These are phyloP conservation scores for Hemicordylus capensis DNA, from an alignment of 2,113 vertebrate species.

Conservation along the genomic window DNA sequence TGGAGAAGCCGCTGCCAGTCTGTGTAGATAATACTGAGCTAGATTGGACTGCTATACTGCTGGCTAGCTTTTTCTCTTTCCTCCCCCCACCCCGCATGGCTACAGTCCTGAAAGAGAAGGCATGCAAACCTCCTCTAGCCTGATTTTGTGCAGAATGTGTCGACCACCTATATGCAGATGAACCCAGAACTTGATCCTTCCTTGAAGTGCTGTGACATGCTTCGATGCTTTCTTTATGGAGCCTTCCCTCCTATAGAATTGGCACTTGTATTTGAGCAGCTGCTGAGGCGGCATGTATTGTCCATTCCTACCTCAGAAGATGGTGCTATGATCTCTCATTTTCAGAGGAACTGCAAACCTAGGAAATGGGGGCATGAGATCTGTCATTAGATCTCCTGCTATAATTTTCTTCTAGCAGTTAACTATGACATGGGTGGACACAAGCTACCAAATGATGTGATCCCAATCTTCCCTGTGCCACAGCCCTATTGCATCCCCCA, in stretches of 20 bases:
- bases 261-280: slow-evolving; percentile 40
- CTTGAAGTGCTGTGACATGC: slow-evolving; percentile 36
- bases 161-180: background rate
- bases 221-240: slow-evolving; percentile 32
- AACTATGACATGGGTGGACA: too few relatives aligned
- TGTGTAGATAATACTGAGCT: too few relatives aligned
- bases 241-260: slow-evolving; percentile 20
- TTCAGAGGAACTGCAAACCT: too few relatives aligned
- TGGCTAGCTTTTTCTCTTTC: background rate
- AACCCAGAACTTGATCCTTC: slow-evolving; percentile 29
- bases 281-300: background rate
- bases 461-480: too few relatives aligned
- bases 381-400: slow-evolving; percentile 10
- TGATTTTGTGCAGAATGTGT: background rate
- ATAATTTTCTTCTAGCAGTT: too few relatives aligned
- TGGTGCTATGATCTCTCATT: slow-evolving; percentile 54
- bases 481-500: too few relatives aligned
- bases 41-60: too few relatives aligned
- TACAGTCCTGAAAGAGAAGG: background rate
- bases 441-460: too few relatives aligned
- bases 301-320: slow-evolving; percentile 18
- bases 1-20: too few relatives aligned
- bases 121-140: background rate
- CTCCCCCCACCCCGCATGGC: background rate
- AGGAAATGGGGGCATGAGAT: background rate